A percentile compares a stretch with the other conserved stretches of the same genome.
These are phyloP conservation scores for Bugulina stolonifera DNA, from an alignment of 2,888 invertebrate genomes.

Conservation along the genomic window DNA sequence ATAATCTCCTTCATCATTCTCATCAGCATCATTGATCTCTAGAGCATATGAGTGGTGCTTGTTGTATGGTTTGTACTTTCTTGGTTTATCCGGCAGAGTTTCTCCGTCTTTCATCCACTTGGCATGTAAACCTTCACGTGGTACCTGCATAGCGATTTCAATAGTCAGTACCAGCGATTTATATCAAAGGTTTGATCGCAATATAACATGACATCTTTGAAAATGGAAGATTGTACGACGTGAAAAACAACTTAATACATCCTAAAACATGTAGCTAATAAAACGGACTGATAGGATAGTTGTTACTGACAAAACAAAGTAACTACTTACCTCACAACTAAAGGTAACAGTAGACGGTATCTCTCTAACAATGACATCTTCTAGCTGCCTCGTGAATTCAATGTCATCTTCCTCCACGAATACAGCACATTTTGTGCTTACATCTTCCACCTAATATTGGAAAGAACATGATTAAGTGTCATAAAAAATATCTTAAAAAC, in stretches of 20 bases:
- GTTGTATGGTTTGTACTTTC: slow-evolving; percentile 26
- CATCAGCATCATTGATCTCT: slow-evolving; percentile 12
- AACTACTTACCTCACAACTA: slow-evolving; percentile 20
- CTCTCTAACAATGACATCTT: slow-evolving; percentile 42
- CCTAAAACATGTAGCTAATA: too few species aligned
- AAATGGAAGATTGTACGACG: too few species aligned
- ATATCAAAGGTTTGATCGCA: too few species aligned
- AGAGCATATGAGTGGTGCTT: slow-evolving; percentile 23
- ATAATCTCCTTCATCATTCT: slow-evolving; percentile 23
- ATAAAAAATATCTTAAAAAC: too few species aligned
- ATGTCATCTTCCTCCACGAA: slow-evolving; percentile 29
- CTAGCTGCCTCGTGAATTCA: slow-evolving; percentile 42
- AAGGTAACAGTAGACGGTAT: slow-evolving; percentile 39
- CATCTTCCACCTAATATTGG: slow-evolving; percentile 5
- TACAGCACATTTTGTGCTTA: slow-evolving; percentile 1
- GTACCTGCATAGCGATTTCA: background rate
- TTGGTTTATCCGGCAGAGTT: slow-evolving; percentile 21
- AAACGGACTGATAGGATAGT: too few species aligned
- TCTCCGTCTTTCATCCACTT: slow-evolving; percentile 28
- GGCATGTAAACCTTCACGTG: slow-evolving; percentile 14
- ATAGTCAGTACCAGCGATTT: too few species aligned
- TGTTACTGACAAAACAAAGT: too few species aligned
- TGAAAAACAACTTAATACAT: too few species aligned
- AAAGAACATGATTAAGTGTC: too few species aligned
- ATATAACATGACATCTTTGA: too few species aligned